A percentile compares a stretch with the other conserved stretches of the same genome.
Evolutionary conservation across 2,888 invertebrate genomes (phyloP).

Genomic region (Nipponacmea schrenckii): DNA sequence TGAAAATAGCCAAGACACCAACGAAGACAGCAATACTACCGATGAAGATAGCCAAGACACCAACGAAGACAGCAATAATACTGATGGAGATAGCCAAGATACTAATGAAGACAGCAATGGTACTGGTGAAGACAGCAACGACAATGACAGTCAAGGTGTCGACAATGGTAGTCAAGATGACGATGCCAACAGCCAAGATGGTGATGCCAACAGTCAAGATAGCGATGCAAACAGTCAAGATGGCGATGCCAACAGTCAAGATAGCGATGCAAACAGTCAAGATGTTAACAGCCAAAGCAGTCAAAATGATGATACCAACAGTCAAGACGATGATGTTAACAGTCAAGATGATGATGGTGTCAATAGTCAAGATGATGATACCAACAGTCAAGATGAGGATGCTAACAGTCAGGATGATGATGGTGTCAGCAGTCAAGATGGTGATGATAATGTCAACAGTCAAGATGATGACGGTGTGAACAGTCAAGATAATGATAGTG

Average conservation of each 20-base stretch:
- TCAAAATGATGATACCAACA: background rate
- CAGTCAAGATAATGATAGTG: background rate
- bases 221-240: background rate
- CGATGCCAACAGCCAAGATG: background rate
- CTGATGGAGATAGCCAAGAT: background rate
- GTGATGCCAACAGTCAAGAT: background rate
- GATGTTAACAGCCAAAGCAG: background rate
- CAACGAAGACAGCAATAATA: background rate
- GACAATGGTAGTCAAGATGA: background rate
- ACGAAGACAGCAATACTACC: background rate
- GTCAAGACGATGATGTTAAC: background rate
- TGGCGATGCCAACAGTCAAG: background rate
- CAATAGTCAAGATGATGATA: background rate
- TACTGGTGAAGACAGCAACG: background rate
- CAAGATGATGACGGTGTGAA: background rate
- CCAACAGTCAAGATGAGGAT: background rate
- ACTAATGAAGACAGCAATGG: background rate
- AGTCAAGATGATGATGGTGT: background rate
- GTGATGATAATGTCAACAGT: background rate
- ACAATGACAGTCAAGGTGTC: background rate
- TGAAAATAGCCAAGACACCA: slow-evolving; percentile 1
- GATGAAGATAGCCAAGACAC: background rate
- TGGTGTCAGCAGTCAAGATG: background rate
- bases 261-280: slow-evolving; percentile 1
- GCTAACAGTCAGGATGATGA: background rate